Conservation (phyloP, 2,113 vertebrate genomes). For the Todiramphus chloris region DNA sequence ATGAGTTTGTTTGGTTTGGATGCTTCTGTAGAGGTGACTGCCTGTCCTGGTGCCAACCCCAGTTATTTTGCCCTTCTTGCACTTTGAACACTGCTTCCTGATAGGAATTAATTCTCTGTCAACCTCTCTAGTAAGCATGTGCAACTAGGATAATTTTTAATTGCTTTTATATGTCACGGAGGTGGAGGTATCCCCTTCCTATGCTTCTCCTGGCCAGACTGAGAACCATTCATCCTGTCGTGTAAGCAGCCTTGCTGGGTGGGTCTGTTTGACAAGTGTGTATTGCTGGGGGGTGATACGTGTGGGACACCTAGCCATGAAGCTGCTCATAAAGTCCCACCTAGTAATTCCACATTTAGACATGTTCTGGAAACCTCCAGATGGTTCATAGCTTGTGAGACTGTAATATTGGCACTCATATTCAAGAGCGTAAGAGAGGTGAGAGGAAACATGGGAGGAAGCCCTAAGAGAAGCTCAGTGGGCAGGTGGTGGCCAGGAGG, state of each 20-base stretch:
- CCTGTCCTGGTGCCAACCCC: rapidly evolving
- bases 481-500: neutral
- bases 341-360: neutral
- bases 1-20: neutral
- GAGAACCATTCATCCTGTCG: neutral
- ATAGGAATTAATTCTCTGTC: no score
- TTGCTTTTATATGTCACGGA: no score
- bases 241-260: neutral
- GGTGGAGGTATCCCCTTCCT: no score
- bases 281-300: neutral
- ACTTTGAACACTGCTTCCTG: rapidly evolving
- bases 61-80: neutral
- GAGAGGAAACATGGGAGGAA: neutral
- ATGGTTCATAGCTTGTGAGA: neutral
- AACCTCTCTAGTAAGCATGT: no score
- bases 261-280: neutral
- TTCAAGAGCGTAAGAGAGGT: neutral
- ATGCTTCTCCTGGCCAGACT: neutral
- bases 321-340: neutral
- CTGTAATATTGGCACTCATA: neutral
- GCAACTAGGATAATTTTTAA: no score
- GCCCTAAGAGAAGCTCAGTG: neutral
- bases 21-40: neutral
- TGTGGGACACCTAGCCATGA: neutral
- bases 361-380: neutral